Percentiles rank a stretch among this genome's conserved stretches.
phyloP scores from a whole-genome alignment of 1,140 invertebrate species.

The Magallana ariakensis region DNA sequence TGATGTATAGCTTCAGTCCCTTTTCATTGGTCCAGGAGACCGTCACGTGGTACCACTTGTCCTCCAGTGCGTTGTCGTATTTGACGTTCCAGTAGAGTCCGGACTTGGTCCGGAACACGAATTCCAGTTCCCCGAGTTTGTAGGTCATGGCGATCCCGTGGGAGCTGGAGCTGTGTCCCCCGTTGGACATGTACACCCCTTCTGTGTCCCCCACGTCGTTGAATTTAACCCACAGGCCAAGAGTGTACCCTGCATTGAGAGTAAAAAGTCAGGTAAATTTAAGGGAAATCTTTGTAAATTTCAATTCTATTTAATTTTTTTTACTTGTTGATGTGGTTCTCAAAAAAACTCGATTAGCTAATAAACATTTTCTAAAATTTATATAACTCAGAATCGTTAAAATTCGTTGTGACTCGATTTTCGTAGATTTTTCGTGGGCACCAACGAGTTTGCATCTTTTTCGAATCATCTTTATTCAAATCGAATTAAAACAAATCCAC shows the following conservation, averaged over 20 bases:
- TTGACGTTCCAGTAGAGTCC: slow-evolving; percentile 72
- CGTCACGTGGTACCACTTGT: slow-evolving; percentile 77
- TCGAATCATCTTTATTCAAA: too few species aligned
- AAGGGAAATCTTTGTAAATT: too few species aligned
- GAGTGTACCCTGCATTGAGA: slow-evolving; percentile 74
- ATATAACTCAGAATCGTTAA: too few species aligned
- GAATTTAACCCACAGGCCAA: slow-evolving; percentile 76
- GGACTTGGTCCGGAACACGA: slow-evolving; percentile 69
- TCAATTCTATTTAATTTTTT: too few species aligned
- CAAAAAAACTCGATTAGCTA: too few species aligned
- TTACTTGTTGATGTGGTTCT: too few species aligned
- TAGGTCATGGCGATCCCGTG: slow-evolving; percentile 79
- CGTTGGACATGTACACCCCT: slow-evolving; percentile 77
- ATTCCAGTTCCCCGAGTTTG: slow-evolving; percentile 68
- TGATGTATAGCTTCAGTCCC: slow-evolving; percentile 73
- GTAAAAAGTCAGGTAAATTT: background rate
- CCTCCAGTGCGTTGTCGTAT: slow-evolving; percentile 67
- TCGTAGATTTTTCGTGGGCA: too few species aligned
- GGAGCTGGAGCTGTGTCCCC: slow-evolving; percentile 69
- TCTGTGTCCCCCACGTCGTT: slow-evolving; percentile 58
- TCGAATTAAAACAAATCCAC: too few species aligned
- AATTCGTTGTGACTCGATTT: too few species aligned
- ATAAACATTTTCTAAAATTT: too few species aligned
- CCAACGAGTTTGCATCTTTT: too few species aligned
- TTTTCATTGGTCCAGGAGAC: slow-evolving; percentile 71